Evolutionary conservation across 2,888 invertebrate genomes (phyloP).

Genomic region (Tubulanus polymorphus): DNA sequence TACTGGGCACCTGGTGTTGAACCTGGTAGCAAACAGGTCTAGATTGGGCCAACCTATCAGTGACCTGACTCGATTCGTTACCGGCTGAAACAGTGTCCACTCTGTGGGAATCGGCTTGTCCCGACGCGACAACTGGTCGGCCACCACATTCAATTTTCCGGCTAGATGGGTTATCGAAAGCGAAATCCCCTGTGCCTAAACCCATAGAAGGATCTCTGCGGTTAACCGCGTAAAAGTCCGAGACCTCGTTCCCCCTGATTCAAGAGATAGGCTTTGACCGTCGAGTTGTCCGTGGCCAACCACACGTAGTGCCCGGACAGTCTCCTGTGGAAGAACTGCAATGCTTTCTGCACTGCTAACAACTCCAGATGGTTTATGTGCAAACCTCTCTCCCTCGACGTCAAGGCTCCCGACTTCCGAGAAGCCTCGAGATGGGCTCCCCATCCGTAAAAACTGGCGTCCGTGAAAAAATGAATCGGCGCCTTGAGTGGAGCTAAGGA

Average conservation of each 20-base stretch:
- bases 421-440: constrained; percentile 15
- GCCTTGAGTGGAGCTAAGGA: too few relatives aligned
- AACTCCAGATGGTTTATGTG: constrained; percentile 21
- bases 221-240: constrained; percentile 11
- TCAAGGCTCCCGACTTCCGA: too few relatives aligned
- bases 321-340: too few relatives aligned
- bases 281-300: constrained; percentile 14
- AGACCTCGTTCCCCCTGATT: constrained; percentile 20
- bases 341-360: constrained; percentile 15
- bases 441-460: too few relatives aligned
- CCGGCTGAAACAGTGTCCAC: constrained; percentile 12
- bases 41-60: too few relatives aligned
- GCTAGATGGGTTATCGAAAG: neutral
- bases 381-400: too few relatives aligned
- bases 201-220: constrained; percentile 17
- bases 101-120: constrained; percentile 9
- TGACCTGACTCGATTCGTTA: too few relatives aligned
- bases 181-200: constrained; percentile 9
- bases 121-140: constrained; percentile 7
- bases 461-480: too few relatives aligned
- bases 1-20: too few relatives aligned
- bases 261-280: constrained; percentile 9
- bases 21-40: too few relatives aligned
- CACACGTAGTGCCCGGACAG: constrained; percentile 12
- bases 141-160: neutral